Evolutionary conservation across 2,113 vertebrate genomes (phyloP).

Genomic region (Calyptomena viridis): DNA sequence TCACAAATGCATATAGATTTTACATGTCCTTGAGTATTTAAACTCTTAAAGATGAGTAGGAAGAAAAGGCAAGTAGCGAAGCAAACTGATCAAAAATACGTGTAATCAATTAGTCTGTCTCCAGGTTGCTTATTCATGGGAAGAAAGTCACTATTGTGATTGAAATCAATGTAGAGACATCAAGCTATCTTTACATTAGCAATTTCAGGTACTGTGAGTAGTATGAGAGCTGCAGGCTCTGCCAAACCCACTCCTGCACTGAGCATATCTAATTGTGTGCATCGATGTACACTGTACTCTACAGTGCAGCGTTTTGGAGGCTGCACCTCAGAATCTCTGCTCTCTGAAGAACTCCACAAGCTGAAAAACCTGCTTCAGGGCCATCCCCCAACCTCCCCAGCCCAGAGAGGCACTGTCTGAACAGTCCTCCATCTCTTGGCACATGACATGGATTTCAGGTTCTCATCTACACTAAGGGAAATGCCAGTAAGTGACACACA

Average conservation of each 20-base stretch:
- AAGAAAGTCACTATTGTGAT: background rate
- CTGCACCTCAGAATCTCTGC: background rate
- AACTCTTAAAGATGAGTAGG: background rate
- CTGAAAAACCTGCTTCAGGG: background rate
- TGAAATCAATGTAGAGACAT: background rate
- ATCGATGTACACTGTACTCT: rapidly evolving
- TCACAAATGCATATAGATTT: background rate
- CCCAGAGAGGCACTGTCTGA: background rate
- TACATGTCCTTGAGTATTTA: background rate
- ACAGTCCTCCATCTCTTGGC: background rate
- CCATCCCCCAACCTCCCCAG: background rate
- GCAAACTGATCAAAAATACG: background rate
- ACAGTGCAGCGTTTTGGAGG: background rate
- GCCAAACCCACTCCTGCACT: background rate
- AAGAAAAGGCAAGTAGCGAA: background rate
- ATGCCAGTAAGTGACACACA: background rate
- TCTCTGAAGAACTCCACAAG: background rate
- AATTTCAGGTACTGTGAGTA: background rate
- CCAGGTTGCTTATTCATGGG: background rate
- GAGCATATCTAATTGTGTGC: background rate
- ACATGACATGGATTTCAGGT: background rate
- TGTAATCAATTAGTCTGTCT: background rate
- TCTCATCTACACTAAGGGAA: background rate
- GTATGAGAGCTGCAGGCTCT: background rate
- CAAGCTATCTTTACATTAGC: background rate